These are phyloP conservation scores for Brassicogethes aeneus DNA, from an alignment of 2,888 invertebrate species.

Conservation along the genomic window DNA sequence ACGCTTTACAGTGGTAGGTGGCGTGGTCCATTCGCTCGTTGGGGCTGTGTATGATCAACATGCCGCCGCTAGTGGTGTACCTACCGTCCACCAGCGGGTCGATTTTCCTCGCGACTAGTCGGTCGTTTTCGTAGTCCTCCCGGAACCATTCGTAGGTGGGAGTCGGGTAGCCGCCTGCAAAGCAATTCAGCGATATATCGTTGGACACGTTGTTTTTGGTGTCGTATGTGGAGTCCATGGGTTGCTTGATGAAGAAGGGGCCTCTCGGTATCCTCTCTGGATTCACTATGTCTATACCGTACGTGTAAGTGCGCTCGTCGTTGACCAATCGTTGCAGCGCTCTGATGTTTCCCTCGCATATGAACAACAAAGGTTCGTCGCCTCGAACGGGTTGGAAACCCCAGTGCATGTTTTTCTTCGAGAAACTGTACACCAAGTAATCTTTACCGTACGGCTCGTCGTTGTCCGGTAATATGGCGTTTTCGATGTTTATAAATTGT, in stretches of 20 bases:
- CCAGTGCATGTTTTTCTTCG: conserved; percentile 66
- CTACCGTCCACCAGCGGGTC: conserved; percentile 66
- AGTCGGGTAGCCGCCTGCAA: conserved; percentile 81
- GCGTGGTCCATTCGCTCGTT: conserved; percentile 73
- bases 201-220: conserved; percentile 59
- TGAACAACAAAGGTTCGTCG: conserved; percentile 66
- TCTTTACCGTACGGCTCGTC: conserved; percentile 51
- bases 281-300: conserved; percentile 76
- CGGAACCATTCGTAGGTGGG: conserved; percentile 86
- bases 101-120: conserved; percentile 60
- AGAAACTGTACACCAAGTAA: conserved; percentile 72
- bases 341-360: conserved; percentile 79
- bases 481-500: conserved; percentile 67
- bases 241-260: conserved; percentile 82
- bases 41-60: conserved; percentile 79
- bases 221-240: conserved; percentile 75
- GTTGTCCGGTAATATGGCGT: conserved; percentile 65
- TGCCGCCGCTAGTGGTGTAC: conserved; percentile 85
- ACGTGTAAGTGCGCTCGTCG: conserved; percentile 73
- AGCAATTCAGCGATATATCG: conserved; percentile 69
- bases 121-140: conserved; percentile 77
- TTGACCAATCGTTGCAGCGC: conserved; percentile 60
- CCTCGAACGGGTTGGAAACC: conserved; percentile 75
- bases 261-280: conserved; percentile 76
- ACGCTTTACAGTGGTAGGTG: conserved; percentile 84